A percentile compares a stretch with the other conserved stretches of the same genome.
These are phyloP conservation scores for Argyresthia goedartella DNA, from an alignment of 2,888 invertebrate species.

Conservation along the genomic window DNA sequence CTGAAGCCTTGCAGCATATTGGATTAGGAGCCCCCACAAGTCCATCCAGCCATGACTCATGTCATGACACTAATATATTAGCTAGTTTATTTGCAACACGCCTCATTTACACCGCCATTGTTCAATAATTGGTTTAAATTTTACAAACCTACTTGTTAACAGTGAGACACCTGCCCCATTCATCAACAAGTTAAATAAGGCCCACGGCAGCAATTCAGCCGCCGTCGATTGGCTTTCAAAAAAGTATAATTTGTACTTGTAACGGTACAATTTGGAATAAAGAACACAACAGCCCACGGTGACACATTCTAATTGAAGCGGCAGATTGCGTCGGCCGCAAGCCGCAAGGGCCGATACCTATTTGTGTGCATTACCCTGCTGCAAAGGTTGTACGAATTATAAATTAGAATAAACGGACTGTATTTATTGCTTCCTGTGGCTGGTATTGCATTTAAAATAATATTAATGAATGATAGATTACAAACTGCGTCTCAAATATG, in stretches of 20 bases:
- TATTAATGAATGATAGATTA: no score
- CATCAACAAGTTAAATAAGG: slow-evolving; percentile 2
- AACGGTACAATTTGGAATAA: slow-evolving; percentile 10
- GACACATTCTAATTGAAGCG: slow-evolving; percentile 20
- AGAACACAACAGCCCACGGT: slow-evolving; percentile 20
- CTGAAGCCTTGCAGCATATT: slow-evolving; percentile 11
- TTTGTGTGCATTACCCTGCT: slow-evolving; percentile 18
- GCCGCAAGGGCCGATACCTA: slow-evolving; percentile 20
- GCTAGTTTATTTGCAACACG: neutral
- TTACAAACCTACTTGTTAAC: neutral
- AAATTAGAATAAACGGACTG: neutral
- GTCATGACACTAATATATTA: neutral
- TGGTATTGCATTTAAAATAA: no score
- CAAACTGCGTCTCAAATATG: no score
- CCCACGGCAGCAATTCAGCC: slow-evolving; percentile 7
- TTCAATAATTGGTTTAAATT: neutral
- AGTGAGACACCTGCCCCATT: neutral
- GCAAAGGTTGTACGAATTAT: neutral
- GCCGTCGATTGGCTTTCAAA: slow-evolving; percentile 12
- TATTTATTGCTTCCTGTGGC: no score
- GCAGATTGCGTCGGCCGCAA: slow-evolving; percentile 1
- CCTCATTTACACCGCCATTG: neutral
- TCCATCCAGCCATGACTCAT: neutral
- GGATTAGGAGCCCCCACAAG: slow-evolving; percentile 10
- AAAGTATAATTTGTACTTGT: slow-evolving; percentile 3